These are phyloP conservation scores for Himalopsyche tibetana DNA, from an alignment of 2,888 invertebrate species.

Conservation along the genomic window DNA sequence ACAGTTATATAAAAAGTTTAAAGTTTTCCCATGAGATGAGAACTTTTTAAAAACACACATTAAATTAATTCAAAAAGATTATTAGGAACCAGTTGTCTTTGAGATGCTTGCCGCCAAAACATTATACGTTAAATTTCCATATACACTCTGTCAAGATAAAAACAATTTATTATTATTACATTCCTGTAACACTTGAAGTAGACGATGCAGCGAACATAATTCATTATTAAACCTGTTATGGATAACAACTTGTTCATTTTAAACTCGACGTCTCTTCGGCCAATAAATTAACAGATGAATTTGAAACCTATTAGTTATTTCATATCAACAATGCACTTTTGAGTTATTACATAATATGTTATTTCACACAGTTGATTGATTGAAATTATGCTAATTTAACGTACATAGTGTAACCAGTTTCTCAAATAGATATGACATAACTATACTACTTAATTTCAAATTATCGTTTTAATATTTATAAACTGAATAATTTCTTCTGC, in stretches of 20 bases:
- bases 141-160: slow-evolving; percentile 36
- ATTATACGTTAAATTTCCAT: slow-evolving; percentile 9
- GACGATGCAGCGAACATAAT: slow-evolving; percentile 33
- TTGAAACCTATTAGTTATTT: slow-evolving; percentile 16
- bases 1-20: too few species aligned
- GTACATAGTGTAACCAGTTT: too few species aligned
- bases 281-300: slow-evolving; percentile 37
- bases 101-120: slow-evolving; percentile 6
- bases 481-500: too few species aligned
- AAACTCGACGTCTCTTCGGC: background rate
- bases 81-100: background rate
- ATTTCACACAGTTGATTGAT: too few species aligned
- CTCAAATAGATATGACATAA: too few species aligned
- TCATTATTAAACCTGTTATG: slow-evolving; percentile 38
- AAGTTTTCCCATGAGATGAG: too few species aligned
- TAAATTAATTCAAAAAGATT: too few species aligned
- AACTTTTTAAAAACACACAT: too few species aligned
- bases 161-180: slow-evolving; percentile 38
- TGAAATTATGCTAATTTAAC: too few species aligned
- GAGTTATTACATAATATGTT: too few species aligned
- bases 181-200: slow-evolving; percentile 24
- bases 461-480: too few species aligned
- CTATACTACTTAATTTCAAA: too few species aligned
- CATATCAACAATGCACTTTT: background rate
- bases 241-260: slow-evolving; percentile 29